Percentiles rank a stretch among this genome's conserved stretches.
These are phyloP conservation scores for Pseudois nayaur DNA, from an alignment of 2,113 vertebrate species.

Conservation along the genomic window DNA sequence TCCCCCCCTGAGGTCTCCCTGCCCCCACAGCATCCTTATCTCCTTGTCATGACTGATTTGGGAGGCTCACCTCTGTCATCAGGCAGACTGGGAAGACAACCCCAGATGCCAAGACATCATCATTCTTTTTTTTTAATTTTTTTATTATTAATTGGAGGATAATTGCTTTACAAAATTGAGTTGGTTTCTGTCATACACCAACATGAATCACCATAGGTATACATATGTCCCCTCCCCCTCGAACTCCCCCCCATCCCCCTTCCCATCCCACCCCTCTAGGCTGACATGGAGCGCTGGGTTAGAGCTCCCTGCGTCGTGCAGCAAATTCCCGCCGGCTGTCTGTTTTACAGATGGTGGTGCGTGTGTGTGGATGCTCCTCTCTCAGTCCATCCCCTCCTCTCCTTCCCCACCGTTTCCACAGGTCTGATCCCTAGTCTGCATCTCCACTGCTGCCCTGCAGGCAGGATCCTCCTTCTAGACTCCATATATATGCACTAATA, in stretches of 20 bases:
- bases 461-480: neutral
- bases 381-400: neutral
- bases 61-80: neutral
- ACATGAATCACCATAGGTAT: neutral
- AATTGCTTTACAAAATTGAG: neutral
- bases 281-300: neutral
- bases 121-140: neutral
- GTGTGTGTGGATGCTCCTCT: neutral
- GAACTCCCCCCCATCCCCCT: neutral
- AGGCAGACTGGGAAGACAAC: neutral
- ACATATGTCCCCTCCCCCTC: neutral
- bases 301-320: neutral
- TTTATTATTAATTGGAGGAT: neutral
- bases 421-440: neutral
- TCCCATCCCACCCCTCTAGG: neutral
- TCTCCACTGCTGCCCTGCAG: neutral
- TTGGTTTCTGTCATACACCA: neutral
- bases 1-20: neutral
- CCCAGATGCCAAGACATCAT: neutral
- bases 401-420: neutral
- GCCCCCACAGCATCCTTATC: neutral
- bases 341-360: neutral
- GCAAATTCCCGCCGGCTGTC: neutral
- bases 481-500: neutral
- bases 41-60: neutral